Percentiles rank a stretch among this genome's conserved stretches.
Evolutionary conservation across 2,888 invertebrate genomes (phyloP).

Genomic region (Strigamia crassipes): DNA sequence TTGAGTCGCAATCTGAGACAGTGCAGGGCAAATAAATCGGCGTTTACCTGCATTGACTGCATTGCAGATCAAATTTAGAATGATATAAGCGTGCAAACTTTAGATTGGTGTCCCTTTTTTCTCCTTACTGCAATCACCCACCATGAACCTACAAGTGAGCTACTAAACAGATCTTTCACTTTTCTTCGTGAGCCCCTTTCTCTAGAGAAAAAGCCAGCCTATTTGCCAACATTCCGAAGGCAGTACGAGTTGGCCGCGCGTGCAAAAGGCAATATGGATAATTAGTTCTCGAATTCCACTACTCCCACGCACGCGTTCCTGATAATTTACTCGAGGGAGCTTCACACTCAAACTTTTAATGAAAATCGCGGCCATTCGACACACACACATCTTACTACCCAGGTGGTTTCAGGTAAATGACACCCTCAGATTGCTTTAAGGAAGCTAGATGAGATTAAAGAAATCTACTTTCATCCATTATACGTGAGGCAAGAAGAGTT

Average conservation of each 20-base stretch:
- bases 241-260: conserved; percentile 18
- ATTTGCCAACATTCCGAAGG: conserved; percentile 23
- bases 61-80: not conserved
- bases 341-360: conserved; percentile 13
- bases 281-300: conserved; percentile 20
- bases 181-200: not conserved
- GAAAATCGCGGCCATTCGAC: conserved; percentile 4
- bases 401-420: conserved; percentile 26
- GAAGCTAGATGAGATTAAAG: conserved; percentile 11
- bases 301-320: conserved; percentile 26
- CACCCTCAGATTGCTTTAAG: not conserved
- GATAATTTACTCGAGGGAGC: conserved; percentile 26
- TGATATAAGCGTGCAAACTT: not conserved
- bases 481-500: not conserved
- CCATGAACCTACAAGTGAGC: not conserved
- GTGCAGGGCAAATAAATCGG: not conserved
- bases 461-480: conserved; percentile 13
- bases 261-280: conserved; percentile 30
- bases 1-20: not conserved
- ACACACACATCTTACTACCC: not conserved
- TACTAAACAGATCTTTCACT: not conserved
- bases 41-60: not conserved
- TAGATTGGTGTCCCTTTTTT: not conserved
- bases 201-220: conserved; percentile 5
- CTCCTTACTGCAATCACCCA: not conserved